A percentile compares a stretch with the other conserved stretches of the same genome.
phyloP scores from a whole-genome alignment of 1,140 invertebrate species.

The Streblospio benedicti region DNA sequence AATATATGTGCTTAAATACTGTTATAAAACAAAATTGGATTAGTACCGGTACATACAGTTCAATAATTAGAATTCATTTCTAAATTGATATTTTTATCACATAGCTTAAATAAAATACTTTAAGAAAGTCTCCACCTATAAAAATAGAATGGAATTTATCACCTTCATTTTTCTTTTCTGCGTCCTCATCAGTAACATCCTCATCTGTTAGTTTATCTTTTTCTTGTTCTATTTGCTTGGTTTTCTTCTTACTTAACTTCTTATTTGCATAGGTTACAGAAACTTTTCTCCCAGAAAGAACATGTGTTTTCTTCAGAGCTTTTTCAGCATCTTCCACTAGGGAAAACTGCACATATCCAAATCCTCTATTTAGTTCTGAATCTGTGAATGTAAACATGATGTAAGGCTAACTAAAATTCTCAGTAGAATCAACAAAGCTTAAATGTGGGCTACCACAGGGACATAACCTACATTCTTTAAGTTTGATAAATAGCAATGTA shows the following conservation, averaged over 20 bases:
- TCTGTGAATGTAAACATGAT: too few species aligned
- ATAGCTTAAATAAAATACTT: not conserved
- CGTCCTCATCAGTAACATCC: not conserved
- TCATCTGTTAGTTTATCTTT: not conserved
- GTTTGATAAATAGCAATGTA: too few species aligned
- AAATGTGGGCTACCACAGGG: too few species aligned
- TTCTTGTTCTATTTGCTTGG: conserved; percentile 8
- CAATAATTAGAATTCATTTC: not conserved
- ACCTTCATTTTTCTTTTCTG: not conserved
- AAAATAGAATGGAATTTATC: too few species aligned
- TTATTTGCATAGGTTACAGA: conserved; percentile 24
- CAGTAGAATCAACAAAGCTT: too few species aligned
- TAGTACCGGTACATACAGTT: too few species aligned
- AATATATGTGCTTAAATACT: too few species aligned
- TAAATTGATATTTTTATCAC: not conserved
- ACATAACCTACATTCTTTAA: too few species aligned
- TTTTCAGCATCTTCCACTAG: conserved; percentile 31
- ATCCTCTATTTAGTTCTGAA: conserved; percentile 24
- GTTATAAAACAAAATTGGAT: too few species aligned
- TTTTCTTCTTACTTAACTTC: conserved; percentile 22
- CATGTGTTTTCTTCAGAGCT: conserved; percentile 21
- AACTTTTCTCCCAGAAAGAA: conserved; percentile 24
- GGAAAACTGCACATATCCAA: conserved; percentile 31
- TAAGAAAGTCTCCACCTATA: not conserved
- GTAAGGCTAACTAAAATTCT: too few species aligned